phyloP scores from a whole-genome alignment of 2,888 invertebrate genomes.

The Mimumesa dahlbomi region DNA sequence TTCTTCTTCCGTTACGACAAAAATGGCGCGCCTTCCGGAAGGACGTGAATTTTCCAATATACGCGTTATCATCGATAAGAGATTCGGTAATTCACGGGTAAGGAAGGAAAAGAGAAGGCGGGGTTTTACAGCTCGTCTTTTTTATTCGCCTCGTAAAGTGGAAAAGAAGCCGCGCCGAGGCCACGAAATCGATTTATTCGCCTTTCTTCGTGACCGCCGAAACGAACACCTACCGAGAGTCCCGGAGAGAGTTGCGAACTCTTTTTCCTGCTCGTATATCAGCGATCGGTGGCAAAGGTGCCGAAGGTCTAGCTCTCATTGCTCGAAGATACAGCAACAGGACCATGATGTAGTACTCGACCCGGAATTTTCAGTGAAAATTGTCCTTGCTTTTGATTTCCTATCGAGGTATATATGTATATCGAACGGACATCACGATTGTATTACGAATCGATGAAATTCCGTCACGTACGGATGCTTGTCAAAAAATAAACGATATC shows the following conservation, averaged over 20 bases:
- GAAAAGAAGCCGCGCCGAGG: not conserved
- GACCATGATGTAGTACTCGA: constrained; percentile 26
- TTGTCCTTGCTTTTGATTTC: no score
- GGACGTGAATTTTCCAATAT: constrained; percentile 15
- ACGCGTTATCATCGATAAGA: constrained; percentile 12
- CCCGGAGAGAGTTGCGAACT: not conserved
- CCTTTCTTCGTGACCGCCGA: not conserved
- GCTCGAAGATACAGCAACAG: constrained; percentile 36
- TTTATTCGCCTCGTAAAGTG: constrained; percentile 10
- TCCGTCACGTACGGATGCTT: no score
- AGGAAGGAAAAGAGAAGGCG: not conserved
- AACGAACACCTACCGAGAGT: not conserved
- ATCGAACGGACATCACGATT: no score
- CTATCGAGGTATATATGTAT: no score
- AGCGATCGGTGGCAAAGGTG: constrained; percentile 12
- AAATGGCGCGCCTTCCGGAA: constrained; percentile 26
- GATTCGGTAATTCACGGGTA: constrained; percentile 1
- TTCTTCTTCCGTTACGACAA: not conserved
- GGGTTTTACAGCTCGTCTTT: constrained; percentile 1
- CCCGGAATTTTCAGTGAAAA: constrained; percentile 29
- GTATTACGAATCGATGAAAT: no score
- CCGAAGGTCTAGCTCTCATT: constrained; percentile 38
- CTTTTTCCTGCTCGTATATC: constrained; percentile 36
- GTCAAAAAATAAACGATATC: no score
- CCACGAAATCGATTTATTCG: constrained; percentile 6